Evolutionary conservation across 2,113 vertebrate species (phyloP).

Genomic region (Alethe castanea): DNA sequence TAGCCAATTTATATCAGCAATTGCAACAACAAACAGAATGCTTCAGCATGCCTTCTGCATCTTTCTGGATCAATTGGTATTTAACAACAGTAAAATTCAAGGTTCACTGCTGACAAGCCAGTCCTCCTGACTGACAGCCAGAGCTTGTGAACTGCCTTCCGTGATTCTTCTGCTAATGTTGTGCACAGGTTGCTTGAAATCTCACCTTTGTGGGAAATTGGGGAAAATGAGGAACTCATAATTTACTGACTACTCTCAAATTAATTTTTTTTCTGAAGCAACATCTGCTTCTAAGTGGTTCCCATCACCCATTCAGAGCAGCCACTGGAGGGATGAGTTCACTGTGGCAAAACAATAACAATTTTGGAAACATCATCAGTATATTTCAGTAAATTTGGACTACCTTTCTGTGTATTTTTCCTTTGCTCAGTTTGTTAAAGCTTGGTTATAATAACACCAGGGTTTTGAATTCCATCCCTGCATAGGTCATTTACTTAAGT

Average conservation of each 20-base stretch:
- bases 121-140: background rate
- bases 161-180: background rate
- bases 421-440: background rate
- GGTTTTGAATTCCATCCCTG: background rate
- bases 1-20: background rate
- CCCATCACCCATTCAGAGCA: background rate
- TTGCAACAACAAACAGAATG: slow-evolving; percentile 14
- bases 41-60: background rate
- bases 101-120: background rate
- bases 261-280: background rate
- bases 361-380: background rate
- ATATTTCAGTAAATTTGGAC: background rate
- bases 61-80: background rate
- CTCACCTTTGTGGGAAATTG: background rate
- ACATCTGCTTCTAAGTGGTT: background rate
- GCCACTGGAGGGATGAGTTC: background rate
- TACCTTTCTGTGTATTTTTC: background rate
- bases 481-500: background rate
- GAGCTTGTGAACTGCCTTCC: background rate
- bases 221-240: background rate
- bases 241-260: background rate
- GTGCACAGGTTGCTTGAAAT: background rate
- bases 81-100: background rate
- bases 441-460: background rate
- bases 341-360: background rate